phyloP scores from a whole-genome alignment of 2,797 vertebrate species.

The Catharus ustulatus region DNA sequence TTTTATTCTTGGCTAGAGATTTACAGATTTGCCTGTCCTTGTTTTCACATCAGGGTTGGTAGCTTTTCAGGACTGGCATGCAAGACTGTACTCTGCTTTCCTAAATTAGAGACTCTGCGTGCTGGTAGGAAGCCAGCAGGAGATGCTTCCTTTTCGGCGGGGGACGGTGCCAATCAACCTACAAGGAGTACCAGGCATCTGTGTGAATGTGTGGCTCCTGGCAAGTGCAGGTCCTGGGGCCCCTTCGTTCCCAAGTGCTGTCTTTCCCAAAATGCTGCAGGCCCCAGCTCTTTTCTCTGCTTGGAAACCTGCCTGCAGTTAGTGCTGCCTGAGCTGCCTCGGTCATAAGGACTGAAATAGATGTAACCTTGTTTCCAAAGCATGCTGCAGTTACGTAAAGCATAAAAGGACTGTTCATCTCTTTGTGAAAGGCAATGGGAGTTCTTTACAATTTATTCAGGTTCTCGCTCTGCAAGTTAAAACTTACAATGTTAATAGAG shows the following conservation, averaged over 20 bases:
- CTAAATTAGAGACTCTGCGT: not conserved
- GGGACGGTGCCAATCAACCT: slow-evolving; percentile 3
- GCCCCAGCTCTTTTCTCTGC: not conserved
- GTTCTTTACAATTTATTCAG: slow-evolving; percentile 34
- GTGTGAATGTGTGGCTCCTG: not conserved
- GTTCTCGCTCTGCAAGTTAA: slow-evolving; percentile 13
- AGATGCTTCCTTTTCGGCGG: not conserved
- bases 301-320: slow-evolving; percentile 34
- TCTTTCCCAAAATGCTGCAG: slow-evolving; percentile 17
- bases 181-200: not conserved
- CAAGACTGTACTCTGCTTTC: slow-evolving; percentile 14
- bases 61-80: slow-evolving; percentile 43
- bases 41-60: not conserved
- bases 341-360: not conserved
- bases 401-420: slow-evolving; percentile 14
- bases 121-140: slow-evolving; percentile 49
- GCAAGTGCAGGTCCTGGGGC: not conserved
- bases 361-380: slow-evolving; percentile 40
- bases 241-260: not conserved
- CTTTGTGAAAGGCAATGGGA: slow-evolving; percentile 14
- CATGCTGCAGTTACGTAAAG: not conserved
- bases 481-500: not conserved
- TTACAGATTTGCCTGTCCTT: slow-evolving; percentile 7
- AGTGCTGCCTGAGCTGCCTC: not conserved
- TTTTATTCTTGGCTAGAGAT: slow-evolving; percentile 10